These are phyloP conservation scores for Cliona cf. orientalis DNA, from an alignment of 37 sponge, comb jelly and placozoan species.

Conservation along the genomic window DNA sequence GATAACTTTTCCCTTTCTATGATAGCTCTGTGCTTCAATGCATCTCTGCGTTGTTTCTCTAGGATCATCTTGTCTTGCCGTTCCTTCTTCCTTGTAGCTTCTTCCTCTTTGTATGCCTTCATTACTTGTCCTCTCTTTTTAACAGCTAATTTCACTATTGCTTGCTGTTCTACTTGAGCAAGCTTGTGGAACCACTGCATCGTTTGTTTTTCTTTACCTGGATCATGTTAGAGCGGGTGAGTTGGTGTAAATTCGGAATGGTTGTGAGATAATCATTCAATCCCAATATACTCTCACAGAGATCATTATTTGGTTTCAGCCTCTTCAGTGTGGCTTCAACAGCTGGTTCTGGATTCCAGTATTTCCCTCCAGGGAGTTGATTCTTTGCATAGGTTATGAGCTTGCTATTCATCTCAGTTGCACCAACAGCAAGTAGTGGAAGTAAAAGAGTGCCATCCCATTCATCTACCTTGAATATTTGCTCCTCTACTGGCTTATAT, in stretches of 20 bases:
- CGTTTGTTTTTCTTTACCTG: slow-evolving; percentile 23
- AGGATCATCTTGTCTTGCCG: slow-evolving; percentile 23
- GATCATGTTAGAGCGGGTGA: slow-evolving; percentile 22
- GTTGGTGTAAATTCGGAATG: slow-evolving; percentile 46
- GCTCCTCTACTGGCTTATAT: background rate
- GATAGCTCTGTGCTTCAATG: background rate
- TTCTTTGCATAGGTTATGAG: slow-evolving; percentile 2
- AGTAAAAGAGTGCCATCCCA: too few relatives aligned
- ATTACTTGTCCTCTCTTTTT: slow-evolving; percentile 17
- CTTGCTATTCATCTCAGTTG: slow-evolving; percentile 20
- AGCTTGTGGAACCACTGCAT: slow-evolving; percentile 4
- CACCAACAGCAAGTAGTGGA: slow-evolving; percentile 1
- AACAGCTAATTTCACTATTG: slow-evolving; percentile 27
- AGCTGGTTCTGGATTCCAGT: slow-evolving; percentile 42
- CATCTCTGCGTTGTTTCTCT: slow-evolving; percentile 12
- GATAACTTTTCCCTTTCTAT: slow-evolving; percentile 23
- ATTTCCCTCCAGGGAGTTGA: slow-evolving; percentile 41
- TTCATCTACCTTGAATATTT: slow-evolving; percentile 6
- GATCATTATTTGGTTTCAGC: slow-evolving; percentile 41
- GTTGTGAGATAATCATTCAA: slow-evolving; percentile 33
- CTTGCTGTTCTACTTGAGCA: background rate
- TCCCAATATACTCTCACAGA: slow-evolving; percentile 32
- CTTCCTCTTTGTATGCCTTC: background rate
- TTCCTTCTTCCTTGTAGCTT: background rate
- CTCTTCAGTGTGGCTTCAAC: background rate